Conservation (phyloP, 2,797 vertebrate genomes). For the Rachycentron canadum region DNA sequence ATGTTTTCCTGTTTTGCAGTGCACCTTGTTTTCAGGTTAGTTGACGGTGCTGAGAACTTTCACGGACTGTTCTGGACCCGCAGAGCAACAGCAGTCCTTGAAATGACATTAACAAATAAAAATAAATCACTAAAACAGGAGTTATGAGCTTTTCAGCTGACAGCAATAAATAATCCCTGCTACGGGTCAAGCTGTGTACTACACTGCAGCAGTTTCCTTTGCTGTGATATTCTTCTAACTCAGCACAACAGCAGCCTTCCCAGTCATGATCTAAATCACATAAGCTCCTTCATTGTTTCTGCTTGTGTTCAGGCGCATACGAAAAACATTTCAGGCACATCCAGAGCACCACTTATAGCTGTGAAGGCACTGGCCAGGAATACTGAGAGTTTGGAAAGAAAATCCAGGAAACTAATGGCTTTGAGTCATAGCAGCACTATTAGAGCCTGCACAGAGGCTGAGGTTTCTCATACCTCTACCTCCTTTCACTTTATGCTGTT, state of each 20-base stretch:
- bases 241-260: conserved; percentile 65
- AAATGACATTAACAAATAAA: conserved; percentile 61
- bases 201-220: conserved; percentile 67
- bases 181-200: conserved; percentile 63
- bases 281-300: conserved; percentile 60
- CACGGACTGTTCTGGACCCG: conserved; percentile 13
- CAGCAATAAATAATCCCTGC: conserved; percentile 74
- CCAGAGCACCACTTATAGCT: conserved; percentile 32
- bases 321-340: conserved; percentile 37
- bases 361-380: conserved; percentile 28
- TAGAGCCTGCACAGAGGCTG: conserved; percentile 5
- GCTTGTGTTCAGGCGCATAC: conserved; percentile 29
- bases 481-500: conserved; percentile 29
- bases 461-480: conserved; percentile 30
- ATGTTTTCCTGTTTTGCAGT: neutral
- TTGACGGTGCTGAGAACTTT: conserved; percentile 12
- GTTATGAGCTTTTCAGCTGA: conserved; percentile 66
- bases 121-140: conserved; percentile 64
- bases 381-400: conserved; percentile 37
- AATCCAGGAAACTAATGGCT: conserved; percentile 42
- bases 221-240: conserved; percentile 69
- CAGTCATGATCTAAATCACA: conserved; percentile 67
- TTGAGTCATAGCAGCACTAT: conserved; percentile 33
- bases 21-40: conserved; percentile 18
- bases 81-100: conserved; percentile 55